Evolutionary conservation across 2,797 vertebrate genomes (phyloP), one percentile per base, ranked within the genome.

Genomic region (Sebastes paucispinis): DNA sequence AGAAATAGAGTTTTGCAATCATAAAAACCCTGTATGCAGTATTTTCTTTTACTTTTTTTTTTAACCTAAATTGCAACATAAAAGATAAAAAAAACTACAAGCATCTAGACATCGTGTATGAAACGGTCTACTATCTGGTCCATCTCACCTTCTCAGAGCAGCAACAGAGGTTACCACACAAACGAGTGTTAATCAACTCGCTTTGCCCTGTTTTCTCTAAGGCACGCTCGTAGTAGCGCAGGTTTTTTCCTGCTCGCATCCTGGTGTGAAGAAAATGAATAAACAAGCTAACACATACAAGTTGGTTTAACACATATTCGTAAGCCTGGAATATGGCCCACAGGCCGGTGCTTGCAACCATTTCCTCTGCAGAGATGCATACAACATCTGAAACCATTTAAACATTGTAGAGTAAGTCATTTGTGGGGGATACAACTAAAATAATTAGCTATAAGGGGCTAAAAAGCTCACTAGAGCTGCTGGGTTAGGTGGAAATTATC

Each of bases 161-260:
- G 88, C 96, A 98, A 87, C 97, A 98, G 78, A 98, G 94, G 0
- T 97, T 92, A 32, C 97, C 96, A 57, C 96, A 99, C 1, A 94
- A 88, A 32, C 90, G 95, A 0, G 97, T 95, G 87, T 96, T 96
- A 88, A 99, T 96, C 65, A 93, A 70, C 57, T 94, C 93, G 2
- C 75, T 91, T 6, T 82, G 83, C 18, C 96, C 97, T 0, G 92
- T 94, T 57, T 89, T 96, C 34, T 93, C 81, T 11, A 95, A 77
- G 32, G 96, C 50, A 36, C 91, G 94, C 10, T 93, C 94, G 32
- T 98, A 99, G 86, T 98, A 99, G 20, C 72, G 93, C 88, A 98
- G 85, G 84, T 97, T 99, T 87, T 97, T 98, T 87, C 97, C 96
- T 1, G 96, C 95, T 84, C 96, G 96, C 31, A 96, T 95, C 87